These are phyloP conservation scores for Corythornis vintsioides DNA, from an alignment of 2,113 vertebrate genomes.

Conservation along the genomic window DNA sequence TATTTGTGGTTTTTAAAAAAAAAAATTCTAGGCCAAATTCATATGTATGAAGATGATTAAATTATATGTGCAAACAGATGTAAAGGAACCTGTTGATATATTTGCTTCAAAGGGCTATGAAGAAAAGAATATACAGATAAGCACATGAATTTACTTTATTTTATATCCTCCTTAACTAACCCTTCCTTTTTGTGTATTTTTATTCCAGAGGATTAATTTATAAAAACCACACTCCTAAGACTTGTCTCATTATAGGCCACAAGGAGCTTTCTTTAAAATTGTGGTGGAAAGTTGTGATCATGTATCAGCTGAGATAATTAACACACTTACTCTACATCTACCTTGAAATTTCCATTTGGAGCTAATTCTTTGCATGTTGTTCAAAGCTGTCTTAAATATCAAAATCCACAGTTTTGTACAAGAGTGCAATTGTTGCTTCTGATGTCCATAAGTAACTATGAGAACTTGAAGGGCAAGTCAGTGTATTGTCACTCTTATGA, in stretches of 20 bases:
- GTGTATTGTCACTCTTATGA: background rate
- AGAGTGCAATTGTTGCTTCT: background rate
- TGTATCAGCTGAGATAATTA: background rate
- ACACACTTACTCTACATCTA: background rate
- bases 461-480: background rate
- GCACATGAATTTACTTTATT: background rate
- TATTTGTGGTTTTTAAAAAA: background rate
- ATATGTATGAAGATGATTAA: background rate
- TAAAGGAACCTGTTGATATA: background rate
- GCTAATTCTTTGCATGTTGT: background rate
- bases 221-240: background rate
- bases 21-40: background rate
- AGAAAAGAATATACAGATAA: background rate
- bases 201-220: background rate
- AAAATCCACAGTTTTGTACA: rapidly evolving
- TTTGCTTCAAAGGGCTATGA: background rate
- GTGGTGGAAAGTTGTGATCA: background rate
- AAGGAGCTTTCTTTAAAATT: background rate
- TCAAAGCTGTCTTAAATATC: background rate
- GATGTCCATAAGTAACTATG: background rate
- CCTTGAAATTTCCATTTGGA: background rate
- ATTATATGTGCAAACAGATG: background rate
- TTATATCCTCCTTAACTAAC: background rate
- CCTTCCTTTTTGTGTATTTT: background rate
- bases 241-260: background rate